Conservation (phyloP, 2,888 invertebrate species). For the Dyspetes luteomarginatus region DNA sequence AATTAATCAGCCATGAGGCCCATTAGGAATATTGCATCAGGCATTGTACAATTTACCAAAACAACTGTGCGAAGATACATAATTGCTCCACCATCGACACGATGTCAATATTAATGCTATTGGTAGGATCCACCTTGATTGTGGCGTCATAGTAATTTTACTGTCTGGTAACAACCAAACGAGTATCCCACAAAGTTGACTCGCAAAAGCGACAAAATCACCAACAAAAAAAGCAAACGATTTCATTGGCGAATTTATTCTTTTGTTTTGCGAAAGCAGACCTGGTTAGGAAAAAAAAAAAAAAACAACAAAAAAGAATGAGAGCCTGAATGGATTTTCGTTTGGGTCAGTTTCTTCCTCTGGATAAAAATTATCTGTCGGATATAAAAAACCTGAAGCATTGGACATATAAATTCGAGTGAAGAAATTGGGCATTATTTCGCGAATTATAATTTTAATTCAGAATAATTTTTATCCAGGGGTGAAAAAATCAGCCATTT, state of each 20-base stretch:
- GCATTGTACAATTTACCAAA: slow-evolving; percentile 69
- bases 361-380: too few species aligned
- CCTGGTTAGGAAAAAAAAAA: slow-evolving; percentile 61
- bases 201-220: slow-evolving; percentile 86
- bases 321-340: too few species aligned
- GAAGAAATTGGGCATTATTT: too few species aligned
- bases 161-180: slow-evolving; percentile 88
- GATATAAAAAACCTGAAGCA: too few species aligned
- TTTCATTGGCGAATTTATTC: neutral
- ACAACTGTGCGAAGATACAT: slow-evolving; percentile 84
- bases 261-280: slow-evolving; percentile 64
- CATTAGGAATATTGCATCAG: too few species aligned
- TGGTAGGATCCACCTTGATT: slow-evolving; percentile 86
- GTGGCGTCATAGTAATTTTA: slow-evolving; percentile 18
- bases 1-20: too few species aligned
- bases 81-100: slow-evolving; percentile 94
- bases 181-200: slow-evolving; percentile 88
- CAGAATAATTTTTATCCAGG: too few species aligned
- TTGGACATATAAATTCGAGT: too few species aligned
- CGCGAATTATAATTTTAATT: too few species aligned
- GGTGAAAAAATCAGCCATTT: too few species aligned
- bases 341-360: too few species aligned
- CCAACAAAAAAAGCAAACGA: slow-evolving; percentile 77
- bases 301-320: neutral
- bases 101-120: slow-evolving; percentile 88